phyloP scores from a whole-genome alignment of 1,140 invertebrate genomes.

The Drosophila nikananu region DNA sequence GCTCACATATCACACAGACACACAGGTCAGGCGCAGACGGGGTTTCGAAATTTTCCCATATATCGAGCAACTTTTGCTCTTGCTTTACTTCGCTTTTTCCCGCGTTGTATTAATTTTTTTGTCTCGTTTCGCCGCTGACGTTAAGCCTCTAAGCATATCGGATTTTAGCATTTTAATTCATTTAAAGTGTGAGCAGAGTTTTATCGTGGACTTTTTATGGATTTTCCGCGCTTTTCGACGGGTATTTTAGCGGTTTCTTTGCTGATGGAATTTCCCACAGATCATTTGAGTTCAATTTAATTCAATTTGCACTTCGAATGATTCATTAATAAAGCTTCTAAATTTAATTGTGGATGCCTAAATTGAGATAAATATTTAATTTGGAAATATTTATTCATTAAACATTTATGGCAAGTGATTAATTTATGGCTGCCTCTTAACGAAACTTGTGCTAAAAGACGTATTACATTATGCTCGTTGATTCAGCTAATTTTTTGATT shows the following conservation, averaged over 20 bases:
- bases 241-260: slow-evolving; percentile 21
- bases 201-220: slow-evolving; percentile 9
- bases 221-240: slow-evolving; percentile 1
- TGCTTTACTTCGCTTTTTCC: slow-evolving; percentile 20
- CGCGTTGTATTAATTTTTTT: slow-evolving; percentile 3
- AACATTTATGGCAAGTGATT: background rate
- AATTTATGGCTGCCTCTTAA: too few species aligned
- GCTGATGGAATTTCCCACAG: slow-evolving; percentile 12
- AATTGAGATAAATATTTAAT: background rate
- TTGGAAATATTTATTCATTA: background rate
- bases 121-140: slow-evolving; percentile 18
- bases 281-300: slow-evolving; percentile 9
- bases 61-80: slow-evolving; percentile 48
- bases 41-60: background rate
- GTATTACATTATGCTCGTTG: background rate
- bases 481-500: background rate
- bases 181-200: slow-evolving; percentile 51
- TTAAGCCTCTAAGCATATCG: slow-evolving; percentile 59
- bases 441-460: background rate
- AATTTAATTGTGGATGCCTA: slow-evolving; percentile 9
- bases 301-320: slow-evolving; percentile 24
- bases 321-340: slow-evolving; percentile 22
- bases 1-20: slow-evolving; percentile 64
- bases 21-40: slow-evolving; percentile 12
- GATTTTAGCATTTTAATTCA: slow-evolving; percentile 65